Base-by-base conservation (phyloP, 1,140 invertebrate genomes). In the Drosophila rufa region DNA sequence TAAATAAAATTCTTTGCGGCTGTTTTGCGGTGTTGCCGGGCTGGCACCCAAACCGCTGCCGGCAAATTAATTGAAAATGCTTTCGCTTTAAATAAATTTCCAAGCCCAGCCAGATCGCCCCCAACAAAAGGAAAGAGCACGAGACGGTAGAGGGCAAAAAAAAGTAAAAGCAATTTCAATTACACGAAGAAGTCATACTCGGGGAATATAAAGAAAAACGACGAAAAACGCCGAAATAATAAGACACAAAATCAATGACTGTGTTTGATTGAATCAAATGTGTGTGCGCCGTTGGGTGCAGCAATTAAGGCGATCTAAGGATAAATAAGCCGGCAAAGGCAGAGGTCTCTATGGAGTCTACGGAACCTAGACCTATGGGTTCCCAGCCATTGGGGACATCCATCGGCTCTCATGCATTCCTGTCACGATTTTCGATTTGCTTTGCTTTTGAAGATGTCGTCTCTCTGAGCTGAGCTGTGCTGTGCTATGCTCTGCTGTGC, bases 351-450 rank as follows among this genome's bases (percentile, higher is more conserved):
- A 59, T 36, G 55, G 30, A 47, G 59, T 62, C 65, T 50, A n/a
- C 17, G n/a, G 7, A 17, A 42, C 36, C 36, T 30, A 14, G 33
- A 40, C 43, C 43, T 22, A 19, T 57, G 25, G 42, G 2, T 40
- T 55, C 53, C 53, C 53, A 55, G 46, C 30, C 60, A 42, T 22
- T 69, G 64, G 51, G 51, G 66, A 57, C 60, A 59, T 60, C 59
- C 62, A 51, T 60, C 59, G 11, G 33, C 36, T 76, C 47, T 90
- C 75, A 68, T 50, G 79, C 64, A 89, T 84, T 90, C 85, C 67
- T 50, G 85, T 89, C 85, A 89, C 85, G 84, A 90, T 84, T 89
- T 80, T 89, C 84, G 80, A 81, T 89, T 85, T 89, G 78, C 85
- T 84, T 83, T 83, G 83, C 84, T 87, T 80, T 80, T 78, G 53